Evolutionary conservation across 2,888 invertebrate genomes (phyloP), one percentile per base, ranked within the genome.

Genomic region (Drosophila acutilabella): DNA sequence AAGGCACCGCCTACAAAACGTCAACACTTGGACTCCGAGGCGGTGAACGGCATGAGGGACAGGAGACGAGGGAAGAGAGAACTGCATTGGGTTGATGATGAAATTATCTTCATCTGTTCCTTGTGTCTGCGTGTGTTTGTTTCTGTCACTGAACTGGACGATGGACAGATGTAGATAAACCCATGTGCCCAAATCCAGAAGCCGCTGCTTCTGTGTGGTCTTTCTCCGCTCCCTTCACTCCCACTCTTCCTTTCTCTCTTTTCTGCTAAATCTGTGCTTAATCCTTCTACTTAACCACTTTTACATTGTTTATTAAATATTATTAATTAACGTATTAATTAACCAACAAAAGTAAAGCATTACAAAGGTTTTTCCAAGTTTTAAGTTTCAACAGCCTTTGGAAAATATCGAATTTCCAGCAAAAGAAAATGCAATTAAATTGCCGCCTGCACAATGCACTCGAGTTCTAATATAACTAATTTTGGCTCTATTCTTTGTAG

Each of bases 1-100:
- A 61, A 74, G 85, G 73, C 82, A 82, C 88, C 84, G 84, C 84
- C 84, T 85, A 85, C 84, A 85, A 85, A 82, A 88, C 84, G 89
- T 85, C 84, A 89, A 84, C 89, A 88, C 67, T 67, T 41, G 14
- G 60, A 45, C 56, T 64, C 30, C 8, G 30, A 30, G 30, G 30
- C 30, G 30, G 30, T 30, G 8, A 2, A 30, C 30, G 30, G 30
- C 2, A 30, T 30, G 30, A 30, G 30, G 8, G 30, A 30, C 30
- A 8, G 41, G 13, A 40, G 61, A 54, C 59, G 50, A 41, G 40
- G 30, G 36, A 26, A 18, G 58, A 18, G 18, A 4, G 38, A 16
- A n/a, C n/a, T 26, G 14, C n/a, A 75, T 40, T 61, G 59, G 33
- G 62, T 47, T 67, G 74, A 59, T 71, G 87, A 76, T 84, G 80